Percentiles rank a stretch among this genome's conserved stretches.
phyloP scores from a whole-genome alignment of 2,888 invertebrate genomes.

The Sthenelais limicola region DNA sequence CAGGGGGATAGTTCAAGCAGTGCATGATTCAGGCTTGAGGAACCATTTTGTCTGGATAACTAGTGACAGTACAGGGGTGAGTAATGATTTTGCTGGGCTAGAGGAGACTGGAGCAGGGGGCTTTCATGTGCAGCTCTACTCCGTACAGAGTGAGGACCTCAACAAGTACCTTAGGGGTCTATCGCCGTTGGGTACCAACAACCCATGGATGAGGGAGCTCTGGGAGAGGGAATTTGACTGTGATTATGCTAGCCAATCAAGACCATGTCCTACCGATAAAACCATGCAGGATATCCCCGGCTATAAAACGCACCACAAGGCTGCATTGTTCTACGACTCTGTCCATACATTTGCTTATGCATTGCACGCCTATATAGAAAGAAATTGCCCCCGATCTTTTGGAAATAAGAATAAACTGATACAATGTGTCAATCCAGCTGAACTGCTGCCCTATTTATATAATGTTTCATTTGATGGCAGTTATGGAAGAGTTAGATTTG shows the following conservation, averaged over 20 bases:
- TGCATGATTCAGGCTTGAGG: conserved; percentile 21
- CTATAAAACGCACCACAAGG: conserved; percentile 48
- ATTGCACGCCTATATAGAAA: conserved; percentile 42
- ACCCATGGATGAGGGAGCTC: conserved; percentile 54
- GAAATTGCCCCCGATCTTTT: conserved; percentile 42
- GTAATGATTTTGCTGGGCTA: conserved; percentile 18
- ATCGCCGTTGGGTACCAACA: conserved; percentile 33
- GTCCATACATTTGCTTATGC: conserved; percentile 52
- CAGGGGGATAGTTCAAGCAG: conserved; percentile 26
- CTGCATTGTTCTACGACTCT: conserved; percentile 50
- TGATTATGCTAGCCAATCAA: neutral
- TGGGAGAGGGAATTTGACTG: conserved; percentile 47
- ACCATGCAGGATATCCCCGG: conserved; percentile 29
- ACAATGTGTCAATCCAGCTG: conserved; percentile 40
- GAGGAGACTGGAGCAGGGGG: conserved; percentile 35
- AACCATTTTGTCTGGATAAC: conserved; percentile 43
- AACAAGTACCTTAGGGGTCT: conserved; percentile 40
- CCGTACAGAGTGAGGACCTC: conserved; percentile 34
- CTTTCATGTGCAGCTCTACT: conserved; percentile 42
- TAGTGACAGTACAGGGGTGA: conserved; percentile 41
- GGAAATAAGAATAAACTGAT: conserved; percentile 11
- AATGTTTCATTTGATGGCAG: conserved; percentile 46
- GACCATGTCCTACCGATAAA: neutral
- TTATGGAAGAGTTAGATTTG: conserved; percentile 48
- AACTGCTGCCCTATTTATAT: conserved; percentile 40